Conservation (phyloP, 2,797 vertebrate genomes). For the Ctenosaura bakeri region DNA sequence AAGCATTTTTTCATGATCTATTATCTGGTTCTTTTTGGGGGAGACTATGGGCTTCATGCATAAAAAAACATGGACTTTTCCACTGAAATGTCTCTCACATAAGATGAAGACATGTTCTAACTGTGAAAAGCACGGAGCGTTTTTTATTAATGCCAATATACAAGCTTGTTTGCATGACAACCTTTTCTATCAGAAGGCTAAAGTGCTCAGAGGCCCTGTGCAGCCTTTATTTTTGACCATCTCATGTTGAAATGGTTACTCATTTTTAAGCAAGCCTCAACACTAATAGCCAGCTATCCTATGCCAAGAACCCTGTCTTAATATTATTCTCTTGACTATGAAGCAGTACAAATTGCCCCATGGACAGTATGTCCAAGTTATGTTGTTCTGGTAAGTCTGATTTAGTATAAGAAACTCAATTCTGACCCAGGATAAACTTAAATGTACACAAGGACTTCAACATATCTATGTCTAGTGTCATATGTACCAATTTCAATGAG, state of each 20-base stretch:
- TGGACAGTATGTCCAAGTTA: too few relatives aligned
- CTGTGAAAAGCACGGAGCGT: not conserved
- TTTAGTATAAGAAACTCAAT: conserved; percentile 7
- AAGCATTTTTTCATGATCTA: not conserved
- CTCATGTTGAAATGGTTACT: not conserved
- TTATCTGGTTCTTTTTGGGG: not conserved
- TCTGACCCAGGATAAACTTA: not conserved
- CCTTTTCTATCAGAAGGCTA: not conserved
- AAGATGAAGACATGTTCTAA: not conserved
- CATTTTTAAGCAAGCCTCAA: not conserved
- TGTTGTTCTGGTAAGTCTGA: conserved; percentile 11
- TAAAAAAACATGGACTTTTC: not conserved
- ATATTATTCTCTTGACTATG: not conserved
- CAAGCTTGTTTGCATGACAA: not conserved
- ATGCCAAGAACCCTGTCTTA: not conserved
- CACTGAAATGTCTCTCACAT: not conserved
- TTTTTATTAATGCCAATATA: not conserved
- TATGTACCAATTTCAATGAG: conserved; percentile 14
- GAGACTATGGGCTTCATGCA: not conserved
- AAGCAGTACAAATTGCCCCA: not conserved
- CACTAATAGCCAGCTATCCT: not conserved
- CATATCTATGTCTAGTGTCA: conserved; percentile 13
- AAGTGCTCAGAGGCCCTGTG: too few relatives aligned
- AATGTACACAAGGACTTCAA: not conserved
- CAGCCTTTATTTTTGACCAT: not conserved